phyloP scores from a whole-genome alignment of 2,113 vertebrate species.

The Clinocottus analis region DNA sequence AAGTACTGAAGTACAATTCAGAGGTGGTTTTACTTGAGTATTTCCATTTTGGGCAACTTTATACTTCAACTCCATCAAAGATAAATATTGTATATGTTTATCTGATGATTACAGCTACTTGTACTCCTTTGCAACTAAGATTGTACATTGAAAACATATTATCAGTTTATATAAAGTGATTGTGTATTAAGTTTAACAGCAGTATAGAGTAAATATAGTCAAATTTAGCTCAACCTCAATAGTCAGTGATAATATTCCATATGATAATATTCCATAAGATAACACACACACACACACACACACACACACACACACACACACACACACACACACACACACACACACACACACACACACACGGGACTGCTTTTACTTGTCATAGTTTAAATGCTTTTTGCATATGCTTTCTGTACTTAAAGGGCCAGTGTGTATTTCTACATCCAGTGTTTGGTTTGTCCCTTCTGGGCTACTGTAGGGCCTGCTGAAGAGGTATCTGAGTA shows the following conservation, averaged over 20 bases:
- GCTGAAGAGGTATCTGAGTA: neutral
- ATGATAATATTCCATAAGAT: too few species aligned
- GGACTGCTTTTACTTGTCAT: neutral
- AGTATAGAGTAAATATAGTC: neutral
- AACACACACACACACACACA: too few species aligned
- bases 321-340: neutral
- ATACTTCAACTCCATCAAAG: neutral
- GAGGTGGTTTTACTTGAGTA: neutral
- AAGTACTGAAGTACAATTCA: neutral
- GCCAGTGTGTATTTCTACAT: neutral
- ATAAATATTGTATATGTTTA: neutral
- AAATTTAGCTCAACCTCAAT: neutral
- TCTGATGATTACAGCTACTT: neutral
- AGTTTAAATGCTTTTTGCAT: neutral
- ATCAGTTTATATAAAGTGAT: neutral
- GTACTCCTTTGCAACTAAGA: neutral
- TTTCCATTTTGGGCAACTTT: neutral
- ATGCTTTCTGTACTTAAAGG: neutral
- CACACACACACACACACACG: neutral
- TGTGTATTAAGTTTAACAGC: neutral
- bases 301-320: too few species aligned
- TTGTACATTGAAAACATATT: neutral
- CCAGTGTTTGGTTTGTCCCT: neutral
- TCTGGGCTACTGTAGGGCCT: neutral
- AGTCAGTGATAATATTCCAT: neutral